These are phyloP conservation scores for Parus major DNA, from an alignment of 2,113 vertebrate genomes.

Conservation along the genomic window DNA sequence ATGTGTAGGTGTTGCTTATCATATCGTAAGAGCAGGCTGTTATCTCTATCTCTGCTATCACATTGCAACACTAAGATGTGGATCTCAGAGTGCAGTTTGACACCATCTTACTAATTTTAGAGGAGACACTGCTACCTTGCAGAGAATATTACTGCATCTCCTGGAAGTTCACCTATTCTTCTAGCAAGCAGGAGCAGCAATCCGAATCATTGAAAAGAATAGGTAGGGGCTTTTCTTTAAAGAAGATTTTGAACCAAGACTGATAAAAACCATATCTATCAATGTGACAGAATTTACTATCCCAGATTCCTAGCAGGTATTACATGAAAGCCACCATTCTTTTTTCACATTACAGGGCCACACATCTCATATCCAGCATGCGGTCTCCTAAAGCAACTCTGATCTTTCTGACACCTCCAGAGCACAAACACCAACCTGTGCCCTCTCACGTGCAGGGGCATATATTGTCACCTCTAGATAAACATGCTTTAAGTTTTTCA, in stretches of 20 bases:
- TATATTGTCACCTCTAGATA: neutral
- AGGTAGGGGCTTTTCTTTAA: neutral
- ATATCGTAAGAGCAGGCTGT: neutral
- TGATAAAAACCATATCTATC: neutral
- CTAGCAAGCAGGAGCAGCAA: neutral
- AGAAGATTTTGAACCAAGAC: neutral
- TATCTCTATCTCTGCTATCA: neutral
- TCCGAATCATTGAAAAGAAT: neutral
- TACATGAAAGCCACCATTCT: neutral
- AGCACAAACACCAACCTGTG: neutral
- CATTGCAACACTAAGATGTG: neutral
- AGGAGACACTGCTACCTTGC: neutral
- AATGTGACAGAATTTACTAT: neutral
- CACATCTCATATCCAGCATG: neutral
- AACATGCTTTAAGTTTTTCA: neutral
- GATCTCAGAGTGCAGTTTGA: neutral
- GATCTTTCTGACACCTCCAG: neutral
- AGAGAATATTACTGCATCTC: neutral
- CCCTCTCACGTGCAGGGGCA: neutral
- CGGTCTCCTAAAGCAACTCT: neutral
- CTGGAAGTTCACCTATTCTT: neutral
- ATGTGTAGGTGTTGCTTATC: neutral
- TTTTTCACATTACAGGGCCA: neutral
- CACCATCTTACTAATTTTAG: neutral
- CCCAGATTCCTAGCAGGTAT: neutral